These are phyloP conservation scores for Drosophila anomalipes DNA, from an alignment of 2,888 invertebrate species.

Conservation along the genomic window DNA sequence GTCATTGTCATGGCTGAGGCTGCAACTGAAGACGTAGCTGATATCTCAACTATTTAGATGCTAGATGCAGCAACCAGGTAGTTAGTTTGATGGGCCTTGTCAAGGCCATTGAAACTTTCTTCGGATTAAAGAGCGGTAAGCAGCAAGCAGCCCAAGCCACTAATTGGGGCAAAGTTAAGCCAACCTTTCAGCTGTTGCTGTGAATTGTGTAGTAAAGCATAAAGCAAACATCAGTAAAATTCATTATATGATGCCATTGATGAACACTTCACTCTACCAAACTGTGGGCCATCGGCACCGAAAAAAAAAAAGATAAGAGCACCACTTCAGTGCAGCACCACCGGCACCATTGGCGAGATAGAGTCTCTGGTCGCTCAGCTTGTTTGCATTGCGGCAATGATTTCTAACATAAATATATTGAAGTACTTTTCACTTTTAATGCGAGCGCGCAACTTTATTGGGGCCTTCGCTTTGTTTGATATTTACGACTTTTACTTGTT, in stretches of 20 bases:
- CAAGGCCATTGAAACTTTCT: slow-evolving; percentile 73
- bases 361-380: slow-evolving; percentile 15
- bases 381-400: slow-evolving; percentile 75
- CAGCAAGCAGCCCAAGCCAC: slow-evolving; percentile 23
- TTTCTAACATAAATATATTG: slow-evolving; percentile 78
- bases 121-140: slow-evolving; percentile 26
- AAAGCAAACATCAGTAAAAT: slow-evolving; percentile 52
- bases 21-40: slow-evolving; percentile 3
- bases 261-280: slow-evolving; percentile 56
- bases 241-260: slow-evolving; percentile 71
- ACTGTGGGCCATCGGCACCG: slow-evolving; percentile 45
- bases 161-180: slow-evolving; percentile 50
- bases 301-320: slow-evolving; percentile 20
- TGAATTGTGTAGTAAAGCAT: slow-evolving; percentile 36
- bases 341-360: slow-evolving; percentile 10
- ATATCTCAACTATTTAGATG: background rate
- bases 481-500: slow-evolving; percentile 76
- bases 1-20: slow-evolving; percentile 21
- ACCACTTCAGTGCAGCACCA: slow-evolving; percentile 34
- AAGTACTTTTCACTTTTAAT: slow-evolving; percentile 80
- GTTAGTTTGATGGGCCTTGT: slow-evolving; percentile 48
- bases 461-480: slow-evolving; percentile 68
- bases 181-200: background rate
- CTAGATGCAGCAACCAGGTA: background rate
- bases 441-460: slow-evolving; percentile 57